A percentile compares a stretch with the other conserved stretches of the same genome.
phyloP scores from a whole-genome alignment of 2,888 invertebrate species.

The Therioaphis trifolii region DNA sequence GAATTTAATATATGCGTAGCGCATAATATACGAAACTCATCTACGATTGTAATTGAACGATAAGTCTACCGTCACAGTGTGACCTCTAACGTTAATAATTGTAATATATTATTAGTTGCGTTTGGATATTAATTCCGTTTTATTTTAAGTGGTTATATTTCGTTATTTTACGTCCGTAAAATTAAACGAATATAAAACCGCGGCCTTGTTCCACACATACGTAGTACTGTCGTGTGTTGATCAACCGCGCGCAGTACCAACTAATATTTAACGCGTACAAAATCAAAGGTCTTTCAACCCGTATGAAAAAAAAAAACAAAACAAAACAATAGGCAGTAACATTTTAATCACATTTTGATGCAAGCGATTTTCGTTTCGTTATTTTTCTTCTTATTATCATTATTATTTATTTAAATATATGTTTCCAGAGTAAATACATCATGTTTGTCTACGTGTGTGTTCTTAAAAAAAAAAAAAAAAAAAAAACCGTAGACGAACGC shows the following conservation, averaged over 20 bases:
- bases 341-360: conserved; percentile 15
- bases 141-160: conserved; percentile 40
- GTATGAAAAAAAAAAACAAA: not conserved
- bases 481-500: not conserved
- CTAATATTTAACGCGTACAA: too few relatives aligned
- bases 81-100: conserved; percentile 21
- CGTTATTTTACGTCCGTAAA: conserved; percentile 21
- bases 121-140: conserved; percentile 13
- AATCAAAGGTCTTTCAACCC: conserved; percentile 40
- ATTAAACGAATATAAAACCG: not conserved
- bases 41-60: conserved; percentile 22
- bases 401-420: not conserved
- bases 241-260: not conserved
- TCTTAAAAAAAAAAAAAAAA: not conserved
- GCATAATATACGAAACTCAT: conserved; percentile 1
- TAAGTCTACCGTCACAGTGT: conserved; percentile 31
- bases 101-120: conserved; percentile 6
- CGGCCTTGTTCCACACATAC: too few relatives aligned
- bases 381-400: too few relatives aligned
- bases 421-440: not conserved
- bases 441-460: not conserved
- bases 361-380: too few relatives aligned
- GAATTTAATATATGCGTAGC: too few relatives aligned
- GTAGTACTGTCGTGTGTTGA: not conserved
- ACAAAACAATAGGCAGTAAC: conserved; percentile 19